Base-by-base conservation (phyloP, 2,888 invertebrate species). In the Pharmacophagus antenor region DNA sequence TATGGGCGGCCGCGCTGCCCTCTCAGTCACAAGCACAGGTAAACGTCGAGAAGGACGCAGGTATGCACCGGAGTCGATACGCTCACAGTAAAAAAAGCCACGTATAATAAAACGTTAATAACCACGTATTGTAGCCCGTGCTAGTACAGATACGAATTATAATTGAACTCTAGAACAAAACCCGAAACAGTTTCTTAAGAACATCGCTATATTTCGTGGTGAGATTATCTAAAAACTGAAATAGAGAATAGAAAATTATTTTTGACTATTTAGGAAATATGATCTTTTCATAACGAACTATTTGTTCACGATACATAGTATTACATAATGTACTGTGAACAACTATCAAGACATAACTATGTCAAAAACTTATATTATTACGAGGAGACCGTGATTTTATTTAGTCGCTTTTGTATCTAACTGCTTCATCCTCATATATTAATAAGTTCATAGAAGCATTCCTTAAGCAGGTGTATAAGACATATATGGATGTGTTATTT, bases 81-180 rank as follows among this genome's bases (percentile, higher is more conserved):
- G 65, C 65, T 65, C 69, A 63, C 65, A 66, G 64, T 72, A 70
- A 77, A 84, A n/a, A 80, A 60, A 50, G 75, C 75, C 77, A 80
- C 80, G 80, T 82, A 82, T 48, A 61, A 87, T 84, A 79, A 85
- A 84, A 83, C 76, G 82, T 84, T 84, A 81, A 82, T 84, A 84
- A 82, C 74, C 77, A 79, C 76, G 74, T 73, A 82, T 82, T 82
- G 81, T 84, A 65, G 66, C 67, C 64, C 68, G 68, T 68, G 71
- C 68, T 67, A 64, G 64, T 63, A 66, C 62, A 63, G 65, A 76
- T 69, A 70, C 69, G 67, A 68, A 71, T 70, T 65, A 70, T 70
- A 70, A 72, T 72, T 68, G 68, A 70, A 72, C 69, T 67, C 66
- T 65, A 62, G 66, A 68, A 69, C 69, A 69, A 69, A 66, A 66